These are phyloP conservation scores for Scaptomyza reducta DNA, from an alignment of 2,888 invertebrate genomes.

Conservation along the genomic window DNA sequence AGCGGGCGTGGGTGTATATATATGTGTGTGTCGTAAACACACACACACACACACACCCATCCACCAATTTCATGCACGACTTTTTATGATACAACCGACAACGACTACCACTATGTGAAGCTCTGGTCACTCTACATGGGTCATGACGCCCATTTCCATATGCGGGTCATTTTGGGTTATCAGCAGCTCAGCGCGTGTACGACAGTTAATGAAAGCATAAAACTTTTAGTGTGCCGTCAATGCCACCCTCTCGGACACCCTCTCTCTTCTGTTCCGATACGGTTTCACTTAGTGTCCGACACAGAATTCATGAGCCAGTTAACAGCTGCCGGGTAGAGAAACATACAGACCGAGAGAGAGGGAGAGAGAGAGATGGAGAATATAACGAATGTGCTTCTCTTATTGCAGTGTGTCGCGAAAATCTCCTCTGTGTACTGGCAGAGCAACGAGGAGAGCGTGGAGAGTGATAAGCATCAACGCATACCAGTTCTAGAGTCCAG, in stretches of 20 bases:
- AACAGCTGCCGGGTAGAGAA: conserved; percentile 8
- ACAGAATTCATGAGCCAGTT: conserved; percentile 54
- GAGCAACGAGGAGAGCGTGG: conserved; percentile 94
- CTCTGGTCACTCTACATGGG: conserved; percentile 5
- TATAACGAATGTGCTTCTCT: conserved; percentile 32
- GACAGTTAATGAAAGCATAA: conserved; percentile 75
- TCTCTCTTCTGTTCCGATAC: conserved; percentile 1
- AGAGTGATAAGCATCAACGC: conserved; percentile 90
- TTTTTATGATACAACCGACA: conserved; percentile 53
- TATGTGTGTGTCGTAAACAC: conserved; percentile 73
- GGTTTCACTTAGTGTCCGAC: conserved; percentile 17
- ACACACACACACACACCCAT: conserved; percentile 54
- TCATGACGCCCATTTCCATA: conserved; percentile 37
- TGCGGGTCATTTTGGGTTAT: conserved; percentile 65
- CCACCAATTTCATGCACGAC: conserved; percentile 61
- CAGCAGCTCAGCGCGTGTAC: conserved; percentile 43
- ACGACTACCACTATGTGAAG: conserved; percentile 18
- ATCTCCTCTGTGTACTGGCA: conserved; percentile 94
- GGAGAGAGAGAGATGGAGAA: background rate
- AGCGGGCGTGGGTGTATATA: conserved; percentile 17
- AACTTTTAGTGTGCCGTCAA: conserved; percentile 71
- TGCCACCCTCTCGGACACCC: background rate
- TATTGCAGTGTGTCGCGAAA: conserved; percentile 90
- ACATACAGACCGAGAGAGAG: no score
- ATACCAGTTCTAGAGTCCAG: conserved; percentile 91